phyloP scores from a whole-genome alignment of 2,797 vertebrate genomes.

The Bradypodion ventrale region DNA sequence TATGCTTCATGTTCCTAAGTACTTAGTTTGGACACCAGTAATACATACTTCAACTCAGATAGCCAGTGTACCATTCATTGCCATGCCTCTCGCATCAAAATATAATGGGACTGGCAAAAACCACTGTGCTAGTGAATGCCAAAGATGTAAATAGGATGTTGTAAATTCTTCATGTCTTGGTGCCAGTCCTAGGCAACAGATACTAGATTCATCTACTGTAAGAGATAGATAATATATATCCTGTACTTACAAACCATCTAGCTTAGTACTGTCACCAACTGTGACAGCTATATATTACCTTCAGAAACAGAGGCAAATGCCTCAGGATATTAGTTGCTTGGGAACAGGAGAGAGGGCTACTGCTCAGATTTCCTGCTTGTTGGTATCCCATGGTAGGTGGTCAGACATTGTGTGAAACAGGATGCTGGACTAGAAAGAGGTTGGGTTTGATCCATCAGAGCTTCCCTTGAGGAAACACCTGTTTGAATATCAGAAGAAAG shows the following conservation, averaged over 20 bases:
- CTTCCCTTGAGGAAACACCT: neutral
- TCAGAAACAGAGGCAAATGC: neutral
- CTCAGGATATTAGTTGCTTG: neutral
- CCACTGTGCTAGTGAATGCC: neutral
- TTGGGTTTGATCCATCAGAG: neutral
- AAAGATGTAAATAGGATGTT: neutral
- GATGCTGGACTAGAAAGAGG: neutral
- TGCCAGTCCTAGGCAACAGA: neutral
- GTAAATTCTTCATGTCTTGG: neutral
- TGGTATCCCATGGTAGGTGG: neutral
- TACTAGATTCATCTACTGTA: neutral
- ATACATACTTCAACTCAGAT: neutral
- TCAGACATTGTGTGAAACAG: constrained; percentile 7
- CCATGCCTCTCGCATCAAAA: neutral
- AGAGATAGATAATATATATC: neutral
- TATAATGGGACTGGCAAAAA: neutral
- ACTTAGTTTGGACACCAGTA: neutral
- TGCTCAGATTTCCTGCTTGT: neutral
- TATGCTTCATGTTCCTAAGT: neutral
- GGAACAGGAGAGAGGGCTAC: neutral
- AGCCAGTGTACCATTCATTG: neutral
- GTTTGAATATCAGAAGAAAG: neutral
- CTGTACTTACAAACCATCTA: neutral
- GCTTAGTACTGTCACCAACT: neutral
- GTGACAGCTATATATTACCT: neutral